Evolutionary conservation across 2,797 vertebrate species (phyloP).

Genomic region (Tragopan temminckii): DNA sequence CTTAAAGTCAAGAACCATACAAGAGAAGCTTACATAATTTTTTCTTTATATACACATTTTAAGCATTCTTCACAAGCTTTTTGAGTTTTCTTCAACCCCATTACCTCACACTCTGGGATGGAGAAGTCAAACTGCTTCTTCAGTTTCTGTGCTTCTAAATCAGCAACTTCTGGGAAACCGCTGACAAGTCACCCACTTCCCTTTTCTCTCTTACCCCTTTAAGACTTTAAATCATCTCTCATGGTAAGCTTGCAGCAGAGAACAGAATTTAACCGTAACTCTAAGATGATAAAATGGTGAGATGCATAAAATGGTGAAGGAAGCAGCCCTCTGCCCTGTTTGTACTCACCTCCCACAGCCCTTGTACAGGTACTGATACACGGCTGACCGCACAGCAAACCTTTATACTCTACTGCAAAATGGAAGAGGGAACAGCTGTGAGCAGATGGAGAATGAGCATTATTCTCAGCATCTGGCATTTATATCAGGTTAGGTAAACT

Average conservation of each 20-base stretch:
- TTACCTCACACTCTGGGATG: slow-evolving; percentile 3
- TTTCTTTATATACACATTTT: neutral
- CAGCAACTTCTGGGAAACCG: neutral
- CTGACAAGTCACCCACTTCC: neutral
- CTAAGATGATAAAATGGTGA: neutral
- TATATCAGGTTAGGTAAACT: neutral
- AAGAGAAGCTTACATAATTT: neutral
- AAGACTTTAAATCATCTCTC: neutral
- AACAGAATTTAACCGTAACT: neutral
- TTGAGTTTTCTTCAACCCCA: neutral
- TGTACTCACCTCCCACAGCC: neutral
- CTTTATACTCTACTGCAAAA: neutral
- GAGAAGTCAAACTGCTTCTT: neutral
- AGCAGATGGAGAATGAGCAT: neutral
- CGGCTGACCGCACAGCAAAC: neutral
- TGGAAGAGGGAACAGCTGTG: neutral
- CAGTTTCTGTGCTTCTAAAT: slow-evolving; percentile 30
- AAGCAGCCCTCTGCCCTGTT: neutral
- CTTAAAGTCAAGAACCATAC: neutral
- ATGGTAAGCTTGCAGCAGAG: neutral
- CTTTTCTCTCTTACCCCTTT: neutral
- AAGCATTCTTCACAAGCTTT: slow-evolving; percentile 3
- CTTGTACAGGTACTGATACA: neutral
- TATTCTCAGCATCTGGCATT: neutral
- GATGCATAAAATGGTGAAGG: neutral